These are phyloP conservation scores for Porites rus DNA, from an alignment of 92 coral and sea anemone species.

Conservation along the genomic window DNA sequence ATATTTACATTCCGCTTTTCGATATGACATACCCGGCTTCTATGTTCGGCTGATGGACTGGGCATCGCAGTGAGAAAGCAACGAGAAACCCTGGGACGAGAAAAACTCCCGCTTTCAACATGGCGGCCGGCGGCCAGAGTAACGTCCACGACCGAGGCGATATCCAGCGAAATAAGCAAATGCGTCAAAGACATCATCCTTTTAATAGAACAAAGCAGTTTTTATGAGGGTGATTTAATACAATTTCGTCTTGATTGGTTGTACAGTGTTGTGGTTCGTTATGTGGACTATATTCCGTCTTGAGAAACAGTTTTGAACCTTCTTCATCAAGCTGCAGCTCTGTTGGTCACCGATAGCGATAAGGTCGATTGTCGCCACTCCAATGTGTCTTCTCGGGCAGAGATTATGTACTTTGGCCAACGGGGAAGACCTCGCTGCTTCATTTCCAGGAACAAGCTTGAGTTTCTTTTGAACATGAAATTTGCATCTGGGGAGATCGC, in stretches of 20 bases:
- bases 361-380: not conserved
- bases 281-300: slow-evolving; percentile 36
- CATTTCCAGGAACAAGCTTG: slow-evolving; percentile 37
- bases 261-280: slow-evolving; percentile 41
- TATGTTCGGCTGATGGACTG: too few species aligned
- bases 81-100: too few species aligned
- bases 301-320: slow-evolving; percentile 38
- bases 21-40: too few species aligned
- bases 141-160: not conserved
- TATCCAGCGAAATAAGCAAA: slow-evolving; percentile 19
- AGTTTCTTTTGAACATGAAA: slow-evolving; percentile 40
- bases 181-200: slow-evolving; percentile 29
- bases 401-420: slow-evolving; percentile 19
- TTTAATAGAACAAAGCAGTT: slow-evolving; percentile 45
- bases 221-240: slow-evolving; percentile 38
- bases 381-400: not conserved
- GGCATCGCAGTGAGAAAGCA: not conserved
- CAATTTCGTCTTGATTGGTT: slow-evolving; percentile 55
- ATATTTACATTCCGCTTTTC: too few species aligned
- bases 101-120: not conserved
- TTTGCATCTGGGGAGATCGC: slow-evolving; percentile 46
- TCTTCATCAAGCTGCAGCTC: slow-evolving; percentile 26
- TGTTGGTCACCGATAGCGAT: slow-evolving; percentile 20
- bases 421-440: slow-evolving; percentile 29
- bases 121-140: not conserved